These are phyloP conservation scores for Danionella cerebrum DNA, from an alignment of 2,113 vertebrate genomes.

Conservation along the genomic window DNA sequence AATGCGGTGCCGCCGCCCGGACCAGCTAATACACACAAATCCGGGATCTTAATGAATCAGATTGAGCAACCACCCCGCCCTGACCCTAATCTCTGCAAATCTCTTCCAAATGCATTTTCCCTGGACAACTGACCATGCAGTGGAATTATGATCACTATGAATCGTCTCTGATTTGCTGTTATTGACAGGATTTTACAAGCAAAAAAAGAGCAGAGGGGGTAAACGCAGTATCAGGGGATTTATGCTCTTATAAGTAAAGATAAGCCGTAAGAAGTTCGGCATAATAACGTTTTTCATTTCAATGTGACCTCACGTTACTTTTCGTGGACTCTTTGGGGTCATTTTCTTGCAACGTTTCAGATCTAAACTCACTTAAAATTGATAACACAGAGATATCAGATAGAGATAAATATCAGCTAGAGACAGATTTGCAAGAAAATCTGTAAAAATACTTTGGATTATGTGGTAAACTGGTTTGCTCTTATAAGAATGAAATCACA, in stretches of 20 bases:
- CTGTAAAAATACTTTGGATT: too few species aligned
- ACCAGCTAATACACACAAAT: constrained; percentile 64
- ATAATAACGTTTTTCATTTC: constrained; percentile 1
- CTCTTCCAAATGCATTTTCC: constrained; percentile 42
- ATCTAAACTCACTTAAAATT: too few species aligned
- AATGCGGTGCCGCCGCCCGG: constrained; percentile 36
- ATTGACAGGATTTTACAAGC: constrained; percentile 22
- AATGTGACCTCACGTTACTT: neutral
- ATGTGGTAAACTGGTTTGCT: too few species aligned
- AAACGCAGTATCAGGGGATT: constrained; percentile 8
- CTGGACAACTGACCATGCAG: constrained; percentile 40
- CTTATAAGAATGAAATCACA: too few species aligned
- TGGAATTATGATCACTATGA: constrained; percentile 41
- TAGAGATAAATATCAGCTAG: too few species aligned
- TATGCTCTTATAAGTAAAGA: neutral
- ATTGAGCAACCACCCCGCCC: constrained; percentile 58
- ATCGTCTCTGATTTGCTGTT: constrained; percentile 41
- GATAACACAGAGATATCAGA: too few species aligned
- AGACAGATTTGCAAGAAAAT: too few species aligned
- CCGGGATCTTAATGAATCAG: constrained; percentile 66
- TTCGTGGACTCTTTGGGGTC: too few species aligned
- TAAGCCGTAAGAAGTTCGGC: constrained; percentile 3
- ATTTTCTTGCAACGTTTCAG: too few species aligned
- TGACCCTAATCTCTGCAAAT: constrained; percentile 64
- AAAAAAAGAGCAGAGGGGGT: neutral